A percentile compares a stretch with the other conserved stretches of the same genome.
phyloP scores from a whole-genome alignment of 2,888 invertebrate species.

The Hypomecis punctinalis region DNA sequence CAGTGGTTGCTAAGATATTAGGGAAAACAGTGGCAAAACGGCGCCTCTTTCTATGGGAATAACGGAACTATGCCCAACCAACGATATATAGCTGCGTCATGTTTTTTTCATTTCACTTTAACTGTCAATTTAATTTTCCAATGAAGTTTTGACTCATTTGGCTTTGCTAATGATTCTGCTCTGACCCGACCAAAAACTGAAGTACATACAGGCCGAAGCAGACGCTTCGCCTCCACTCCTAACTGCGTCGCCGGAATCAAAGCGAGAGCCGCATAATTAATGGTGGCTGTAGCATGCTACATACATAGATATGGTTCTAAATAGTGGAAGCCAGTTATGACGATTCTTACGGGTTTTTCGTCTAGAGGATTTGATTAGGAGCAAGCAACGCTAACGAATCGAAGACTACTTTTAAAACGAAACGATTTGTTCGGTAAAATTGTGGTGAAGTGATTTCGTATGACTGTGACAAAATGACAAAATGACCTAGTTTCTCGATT shows the following conservation, averaged over 20 bases:
- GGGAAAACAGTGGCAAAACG: no score
- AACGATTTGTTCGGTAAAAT: no score
- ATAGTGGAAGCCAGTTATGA: conserved; percentile 13
- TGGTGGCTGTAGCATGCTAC: conserved; percentile 9
- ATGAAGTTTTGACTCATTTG: conserved; percentile 3
- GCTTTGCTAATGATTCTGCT: conserved; percentile 18
- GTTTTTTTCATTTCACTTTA: no score
- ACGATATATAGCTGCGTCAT: no score
- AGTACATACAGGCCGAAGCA: conserved; percentile 10
- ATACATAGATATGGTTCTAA: neutral
- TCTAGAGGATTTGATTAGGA: neutral
- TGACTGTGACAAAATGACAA: no score
- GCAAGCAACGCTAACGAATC: no score
- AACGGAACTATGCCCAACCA: no score
- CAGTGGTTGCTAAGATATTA: no score
- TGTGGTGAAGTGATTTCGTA: no score
- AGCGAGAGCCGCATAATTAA: conserved; percentile 33
- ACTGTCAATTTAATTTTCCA: neutral
- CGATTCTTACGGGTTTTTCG: neutral
- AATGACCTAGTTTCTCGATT: no score
- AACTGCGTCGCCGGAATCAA: conserved; percentile 25
- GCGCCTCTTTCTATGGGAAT: no score
- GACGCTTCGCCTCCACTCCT: conserved; percentile 23
- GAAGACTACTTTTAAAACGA: no score
- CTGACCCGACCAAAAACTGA: conserved; percentile 1